Conservation (phyloP, 2,797 vertebrate genomes). For the Esox lucius region DNA sequence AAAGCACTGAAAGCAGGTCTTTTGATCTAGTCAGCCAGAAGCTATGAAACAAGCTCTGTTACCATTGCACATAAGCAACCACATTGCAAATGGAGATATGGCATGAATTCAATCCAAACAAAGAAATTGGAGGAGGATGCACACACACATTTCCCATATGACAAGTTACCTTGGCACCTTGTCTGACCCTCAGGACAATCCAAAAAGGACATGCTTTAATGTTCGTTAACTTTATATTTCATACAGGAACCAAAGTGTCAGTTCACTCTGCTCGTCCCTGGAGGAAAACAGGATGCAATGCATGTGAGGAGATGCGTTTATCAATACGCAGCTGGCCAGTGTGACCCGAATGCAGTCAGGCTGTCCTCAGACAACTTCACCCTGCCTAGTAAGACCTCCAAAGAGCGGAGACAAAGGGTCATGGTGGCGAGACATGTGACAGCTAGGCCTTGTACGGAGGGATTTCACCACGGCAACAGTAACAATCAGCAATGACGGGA, state of each 20-base stretch:
- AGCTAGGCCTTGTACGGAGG: constrained; percentile 18
- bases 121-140: constrained; percentile 48
- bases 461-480: constrained; percentile 10
- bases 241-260: constrained; percentile 31
- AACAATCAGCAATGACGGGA: constrained; percentile 52
- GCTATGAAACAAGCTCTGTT: constrained; percentile 61
- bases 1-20: constrained; percentile 46
- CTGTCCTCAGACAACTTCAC: constrained; percentile 37
- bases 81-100: constrained; percentile 63
- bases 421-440: constrained; percentile 28
- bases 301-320: not conserved
- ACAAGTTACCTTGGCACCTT: constrained; percentile 23
- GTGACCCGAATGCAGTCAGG: constrained; percentile 25
- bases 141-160: constrained; percentile 42
- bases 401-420: constrained; percentile 51
- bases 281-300: not conserved
- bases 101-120: constrained; percentile 49
- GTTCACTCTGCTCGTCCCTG: not conserved
- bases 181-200: not conserved
- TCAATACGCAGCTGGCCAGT: not conserved
- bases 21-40: constrained; percentile 67
- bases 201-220: not conserved
- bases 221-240: not conserved
- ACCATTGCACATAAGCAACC: constrained; percentile 52
- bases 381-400: constrained; percentile 41